Conservation (phyloP, 2,888 invertebrate species). For the Fragum sueziense region DNA sequence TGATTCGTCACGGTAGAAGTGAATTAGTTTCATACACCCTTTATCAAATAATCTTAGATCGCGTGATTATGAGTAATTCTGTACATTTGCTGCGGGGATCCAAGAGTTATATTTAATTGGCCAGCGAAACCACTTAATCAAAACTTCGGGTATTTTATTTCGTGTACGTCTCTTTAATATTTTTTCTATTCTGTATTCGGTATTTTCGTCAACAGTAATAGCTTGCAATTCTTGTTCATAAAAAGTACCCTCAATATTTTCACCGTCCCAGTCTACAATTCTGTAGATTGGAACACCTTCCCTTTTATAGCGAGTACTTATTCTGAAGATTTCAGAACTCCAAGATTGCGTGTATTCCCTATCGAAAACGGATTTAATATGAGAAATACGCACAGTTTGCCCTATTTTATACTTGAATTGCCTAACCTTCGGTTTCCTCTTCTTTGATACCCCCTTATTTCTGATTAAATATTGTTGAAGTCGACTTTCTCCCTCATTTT, state of each 20-base stretch:
- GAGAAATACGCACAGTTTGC: constrained; percentile 31
- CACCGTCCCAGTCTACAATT: constrained; percentile 20
- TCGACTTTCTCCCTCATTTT: constrained; percentile 10
- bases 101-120: constrained; percentile 11
- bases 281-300: constrained; percentile 6
- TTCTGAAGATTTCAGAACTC: constrained; percentile 20
- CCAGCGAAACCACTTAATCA: constrained; percentile 25
- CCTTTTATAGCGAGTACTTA: constrained; percentile 5
- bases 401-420: constrained; percentile 26
- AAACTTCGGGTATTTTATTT: not conserved
- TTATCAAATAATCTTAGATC: not conserved
- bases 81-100: constrained; percentile 1
- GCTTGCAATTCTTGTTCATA: constrained; percentile 50
- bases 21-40: not conserved
- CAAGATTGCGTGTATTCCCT: constrained; percentile 30
- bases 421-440: not conserved
- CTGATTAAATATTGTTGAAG: constrained; percentile 1
- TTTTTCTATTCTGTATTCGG: constrained; percentile 29
- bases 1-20: not conserved
- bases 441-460: not conserved
- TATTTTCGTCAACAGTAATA: constrained; percentile 6
- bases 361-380: constrained; percentile 18
- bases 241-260: constrained; percentile 32
- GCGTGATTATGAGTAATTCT: constrained; percentile 7
- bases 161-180: not conserved